Evolutionary conservation across 2,113 vertebrate species (phyloP).

Genomic region (Pomatorhinus ruficollis): DNA sequence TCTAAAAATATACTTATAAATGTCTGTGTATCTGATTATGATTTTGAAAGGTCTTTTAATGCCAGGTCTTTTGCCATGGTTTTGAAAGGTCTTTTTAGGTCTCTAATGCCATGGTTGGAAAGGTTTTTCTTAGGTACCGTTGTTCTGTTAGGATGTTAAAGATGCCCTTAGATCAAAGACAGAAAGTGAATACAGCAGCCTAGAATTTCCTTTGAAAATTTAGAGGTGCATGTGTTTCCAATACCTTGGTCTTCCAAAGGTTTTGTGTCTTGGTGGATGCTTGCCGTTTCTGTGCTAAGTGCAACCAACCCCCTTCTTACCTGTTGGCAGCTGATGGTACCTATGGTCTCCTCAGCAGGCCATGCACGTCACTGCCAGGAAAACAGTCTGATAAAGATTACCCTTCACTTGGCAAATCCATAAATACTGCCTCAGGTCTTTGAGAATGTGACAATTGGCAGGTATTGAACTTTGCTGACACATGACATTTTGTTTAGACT

Average conservation of each 20-base stretch:
- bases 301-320: neutral
- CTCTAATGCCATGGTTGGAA: neutral
- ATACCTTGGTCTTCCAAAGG: neutral
- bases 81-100: neutral
- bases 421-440: neutral
- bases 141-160: neutral
- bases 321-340: neutral
- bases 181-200: neutral
- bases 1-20: neutral
- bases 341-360: neutral
- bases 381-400: neutral
- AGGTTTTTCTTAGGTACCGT: neutral
- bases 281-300: neutral
- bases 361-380: rapidly evolving
- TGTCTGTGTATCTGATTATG: neutral
- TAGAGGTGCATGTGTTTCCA: neutral
- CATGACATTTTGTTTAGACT: neutral
- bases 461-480: neutral
- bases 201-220: neutral
- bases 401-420: neutral
- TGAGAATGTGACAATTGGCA: neutral
- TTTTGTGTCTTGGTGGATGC: neutral
- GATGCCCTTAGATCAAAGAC: neutral
- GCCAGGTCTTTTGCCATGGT: neutral
- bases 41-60: neutral